Evolutionary conservation across 2,113 vertebrate species (phyloP).

Genomic region (Chlorodrepanis virens): DNA sequence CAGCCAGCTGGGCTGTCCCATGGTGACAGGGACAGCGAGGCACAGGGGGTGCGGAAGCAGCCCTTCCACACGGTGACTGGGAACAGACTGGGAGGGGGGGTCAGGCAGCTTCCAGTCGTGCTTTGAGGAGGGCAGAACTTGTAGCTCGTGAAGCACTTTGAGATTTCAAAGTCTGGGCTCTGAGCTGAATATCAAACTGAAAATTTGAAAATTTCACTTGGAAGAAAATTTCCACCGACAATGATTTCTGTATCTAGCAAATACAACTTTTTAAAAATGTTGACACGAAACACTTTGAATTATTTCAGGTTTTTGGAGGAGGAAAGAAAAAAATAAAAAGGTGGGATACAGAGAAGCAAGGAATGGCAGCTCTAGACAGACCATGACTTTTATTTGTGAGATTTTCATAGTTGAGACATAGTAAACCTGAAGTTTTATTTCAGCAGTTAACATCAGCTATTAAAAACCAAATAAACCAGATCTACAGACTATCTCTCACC

Average conservation of each 20-base stretch:
- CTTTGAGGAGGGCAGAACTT: background rate
- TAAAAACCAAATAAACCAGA: background rate
- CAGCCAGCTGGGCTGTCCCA: conserved; percentile 34
- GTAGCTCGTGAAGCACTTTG: background rate
- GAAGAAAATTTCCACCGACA: background rate
- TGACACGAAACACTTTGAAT: background rate
- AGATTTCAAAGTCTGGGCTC: background rate
- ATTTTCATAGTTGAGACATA: background rate
- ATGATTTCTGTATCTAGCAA: background rate
- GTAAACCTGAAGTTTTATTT: background rate
- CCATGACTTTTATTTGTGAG: background rate
- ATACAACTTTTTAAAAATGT: background rate
- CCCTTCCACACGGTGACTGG: background rate
- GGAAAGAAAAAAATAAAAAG: background rate
- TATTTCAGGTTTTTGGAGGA: background rate
- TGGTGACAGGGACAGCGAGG: background rate
- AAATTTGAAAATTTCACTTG: background rate
- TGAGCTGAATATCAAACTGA: background rate
- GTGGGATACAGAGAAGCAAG: background rate
- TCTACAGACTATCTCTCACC: background rate
- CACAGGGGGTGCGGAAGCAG: background rate
- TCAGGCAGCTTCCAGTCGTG: background rate
- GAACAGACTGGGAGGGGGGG: background rate
- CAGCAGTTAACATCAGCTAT: background rate
- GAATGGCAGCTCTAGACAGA: background rate